These are phyloP conservation scores for Brachyhypopomus occidentalis DNA, from an alignment of 2,113 vertebrate genomes.

Conservation along the genomic window DNA sequence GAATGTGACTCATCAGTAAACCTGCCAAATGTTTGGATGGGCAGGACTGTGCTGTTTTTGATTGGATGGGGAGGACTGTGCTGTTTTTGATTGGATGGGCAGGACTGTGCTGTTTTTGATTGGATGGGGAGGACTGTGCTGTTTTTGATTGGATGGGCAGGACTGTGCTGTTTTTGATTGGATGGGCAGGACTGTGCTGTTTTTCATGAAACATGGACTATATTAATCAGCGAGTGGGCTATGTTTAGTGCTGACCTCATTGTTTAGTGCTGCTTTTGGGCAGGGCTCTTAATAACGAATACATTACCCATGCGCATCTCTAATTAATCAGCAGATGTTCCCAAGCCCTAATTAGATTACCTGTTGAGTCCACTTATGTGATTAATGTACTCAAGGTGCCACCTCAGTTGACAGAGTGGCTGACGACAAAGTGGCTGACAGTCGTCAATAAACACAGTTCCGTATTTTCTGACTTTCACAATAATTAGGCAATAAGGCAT, in stretches of 20 bases:
- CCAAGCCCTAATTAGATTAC: constrained; percentile 56
- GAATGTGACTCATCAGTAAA: not conserved
- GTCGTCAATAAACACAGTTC: no score
- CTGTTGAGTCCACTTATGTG: constrained; percentile 58
- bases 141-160: no score
- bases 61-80: no score
- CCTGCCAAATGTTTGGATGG: not conserved
- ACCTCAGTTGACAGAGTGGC: constrained; percentile 26
- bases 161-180: no score
- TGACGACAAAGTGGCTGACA: constrained; percentile 29
- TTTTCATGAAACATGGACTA: not conserved
- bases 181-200: not conserved
- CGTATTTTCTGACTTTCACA: no score
- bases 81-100: not conserved
- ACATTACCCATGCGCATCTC: constrained; percentile 39
- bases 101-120: not conserved
- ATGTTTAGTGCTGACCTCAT: not conserved
- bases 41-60: not conserved
- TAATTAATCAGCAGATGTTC: constrained; percentile 56
- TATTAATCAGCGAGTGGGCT: not conserved
- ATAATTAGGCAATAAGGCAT: no score
- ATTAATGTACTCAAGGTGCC: constrained; percentile 54
- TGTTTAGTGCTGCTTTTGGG: not conserved
- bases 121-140: no score
- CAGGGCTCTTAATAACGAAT: not conserved